Conservation (phyloP, 2,888 invertebrate genomes). For the Hylaea fasciaria region DNA sequence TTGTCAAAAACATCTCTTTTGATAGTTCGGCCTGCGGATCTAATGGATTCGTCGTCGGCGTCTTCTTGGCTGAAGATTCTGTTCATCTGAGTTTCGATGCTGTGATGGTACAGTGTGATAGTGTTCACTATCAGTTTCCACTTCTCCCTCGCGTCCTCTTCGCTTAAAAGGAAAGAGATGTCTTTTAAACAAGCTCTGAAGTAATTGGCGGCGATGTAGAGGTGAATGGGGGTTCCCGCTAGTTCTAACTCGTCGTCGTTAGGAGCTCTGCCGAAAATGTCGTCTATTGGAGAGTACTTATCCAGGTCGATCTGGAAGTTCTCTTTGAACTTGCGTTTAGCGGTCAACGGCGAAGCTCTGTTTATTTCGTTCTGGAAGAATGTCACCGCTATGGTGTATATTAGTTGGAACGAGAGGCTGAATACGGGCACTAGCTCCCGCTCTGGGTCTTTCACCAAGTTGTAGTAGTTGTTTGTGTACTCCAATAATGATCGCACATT, state of each 20-base stretch:
- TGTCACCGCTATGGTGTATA: slow-evolving; percentile 46
- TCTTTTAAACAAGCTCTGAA: slow-evolving; percentile 49
- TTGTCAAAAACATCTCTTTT: slow-evolving; percentile 44
- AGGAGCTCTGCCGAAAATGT: slow-evolving; percentile 40
- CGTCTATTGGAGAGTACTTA: slow-evolving; percentile 43
- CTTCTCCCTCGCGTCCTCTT: slow-evolving; percentile 39
- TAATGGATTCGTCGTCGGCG: slow-evolving; percentile 29
- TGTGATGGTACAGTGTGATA: slow-evolving; percentile 45
- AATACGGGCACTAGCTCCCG: slow-evolving; percentile 45
- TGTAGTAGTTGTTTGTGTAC: slow-evolving; percentile 36
- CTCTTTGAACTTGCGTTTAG: slow-evolving; percentile 45
- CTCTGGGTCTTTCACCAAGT: slow-evolving; percentile 27
- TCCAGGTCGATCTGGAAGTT: slow-evolving; percentile 43
- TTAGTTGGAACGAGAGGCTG: slow-evolving; percentile 48
- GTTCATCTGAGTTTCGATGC: slow-evolving; percentile 48
- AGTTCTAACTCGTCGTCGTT: slow-evolving; percentile 45
- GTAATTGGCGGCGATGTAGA: slow-evolving; percentile 54
- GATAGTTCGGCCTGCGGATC: slow-evolving; percentile 18
- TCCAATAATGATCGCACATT: slow-evolving; percentile 48
- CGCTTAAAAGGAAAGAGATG: slow-evolving; percentile 42
- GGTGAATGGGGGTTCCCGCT: slow-evolving; percentile 54
- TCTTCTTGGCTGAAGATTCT: slow-evolving; percentile 41
- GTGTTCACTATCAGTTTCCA: slow-evolving; percentile 46
- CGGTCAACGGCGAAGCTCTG: slow-evolving; percentile 43
- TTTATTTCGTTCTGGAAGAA: slow-evolving; percentile 50